Conservation (phyloP, 2,888 invertebrate species). For the Torymus texanus region DNA sequence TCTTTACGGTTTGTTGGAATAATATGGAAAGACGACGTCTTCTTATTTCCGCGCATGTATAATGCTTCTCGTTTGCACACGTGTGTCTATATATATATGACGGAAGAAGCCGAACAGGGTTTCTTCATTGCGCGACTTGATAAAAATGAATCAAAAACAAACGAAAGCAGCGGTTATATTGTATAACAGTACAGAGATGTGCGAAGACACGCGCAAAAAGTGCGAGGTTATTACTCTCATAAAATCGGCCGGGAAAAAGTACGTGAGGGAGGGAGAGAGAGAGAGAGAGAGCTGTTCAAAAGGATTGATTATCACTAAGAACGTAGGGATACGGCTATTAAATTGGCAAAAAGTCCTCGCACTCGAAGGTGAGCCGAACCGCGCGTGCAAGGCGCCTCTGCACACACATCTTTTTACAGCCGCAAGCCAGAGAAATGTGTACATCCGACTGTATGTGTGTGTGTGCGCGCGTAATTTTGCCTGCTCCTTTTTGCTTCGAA, state of each 20-base stretch:
- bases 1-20: conserved; percentile 22
- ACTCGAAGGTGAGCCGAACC: background rate
- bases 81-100: no score
- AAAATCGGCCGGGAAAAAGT: conserved; percentile 15
- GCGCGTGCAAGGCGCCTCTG: conserved; percentile 20
- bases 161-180: conserved; percentile 29
- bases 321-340: conserved; percentile 37
- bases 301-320: conserved; percentile 47
- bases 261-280: background rate
- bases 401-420: conserved; percentile 13
- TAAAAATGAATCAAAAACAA: conserved; percentile 37
- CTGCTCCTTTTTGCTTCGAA: conserved; percentile 1
- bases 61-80: background rate
- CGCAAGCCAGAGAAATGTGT: no score
- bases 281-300: conserved; percentile 1
- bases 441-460: no score
- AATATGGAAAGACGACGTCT: background rate
- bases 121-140: background rate
- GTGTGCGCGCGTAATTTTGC: background rate
- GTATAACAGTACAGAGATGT: conserved; percentile 43
- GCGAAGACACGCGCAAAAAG: conserved; percentile 18
- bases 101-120: no score
- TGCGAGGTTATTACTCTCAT: conserved; percentile 43
- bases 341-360: conserved; percentile 22
- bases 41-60: conserved; percentile 22